phyloP scores from a whole-genome alignment of 2,113 vertebrate genomes.

The Phylloscopus trochiloides region DNA sequence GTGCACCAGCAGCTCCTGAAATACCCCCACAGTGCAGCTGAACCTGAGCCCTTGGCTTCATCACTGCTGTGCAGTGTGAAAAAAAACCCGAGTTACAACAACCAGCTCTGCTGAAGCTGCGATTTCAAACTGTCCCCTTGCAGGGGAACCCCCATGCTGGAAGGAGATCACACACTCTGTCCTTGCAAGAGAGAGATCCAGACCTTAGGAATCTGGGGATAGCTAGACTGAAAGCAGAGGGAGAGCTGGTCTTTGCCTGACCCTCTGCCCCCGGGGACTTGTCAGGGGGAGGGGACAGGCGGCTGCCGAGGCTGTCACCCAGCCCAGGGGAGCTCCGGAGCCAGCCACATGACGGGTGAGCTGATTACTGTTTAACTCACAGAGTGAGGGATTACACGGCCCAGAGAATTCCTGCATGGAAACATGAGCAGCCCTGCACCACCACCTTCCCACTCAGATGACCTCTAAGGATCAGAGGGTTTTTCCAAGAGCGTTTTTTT shows the following conservation, averaged over 20 bases:
- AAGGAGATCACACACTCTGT: accelerated
- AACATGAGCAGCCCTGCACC: background rate
- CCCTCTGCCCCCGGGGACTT: accelerated
- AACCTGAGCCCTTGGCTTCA: background rate
- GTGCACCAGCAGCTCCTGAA: background rate
- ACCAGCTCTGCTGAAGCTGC: background rate
- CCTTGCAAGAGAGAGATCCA: background rate
- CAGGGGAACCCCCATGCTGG: background rate
- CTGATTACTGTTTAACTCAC: constrained; percentile 60
- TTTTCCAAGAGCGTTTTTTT: background rate
- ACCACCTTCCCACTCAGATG: background rate
- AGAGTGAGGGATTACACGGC: constrained; percentile 30
- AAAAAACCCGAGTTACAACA: background rate
- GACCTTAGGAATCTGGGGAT: background rate
- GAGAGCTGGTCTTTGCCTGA: background rate
- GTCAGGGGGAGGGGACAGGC: background rate
- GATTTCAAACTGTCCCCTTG: background rate
- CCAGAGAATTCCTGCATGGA: constrained; percentile 49
- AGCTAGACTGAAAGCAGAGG: background rate
- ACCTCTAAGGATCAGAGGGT: constrained; percentile 32
- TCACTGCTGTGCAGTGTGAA: background rate
- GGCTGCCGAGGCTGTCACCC: background rate
- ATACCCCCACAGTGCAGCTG: accelerated
- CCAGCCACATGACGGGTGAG: constrained; percentile 19
- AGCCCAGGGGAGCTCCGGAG: background rate